Evolutionary conservation across 2,797 vertebrate genomes (phyloP), one percentile per base, ranked within the genome.

Genomic region (Chelmon rostratus): DNA sequence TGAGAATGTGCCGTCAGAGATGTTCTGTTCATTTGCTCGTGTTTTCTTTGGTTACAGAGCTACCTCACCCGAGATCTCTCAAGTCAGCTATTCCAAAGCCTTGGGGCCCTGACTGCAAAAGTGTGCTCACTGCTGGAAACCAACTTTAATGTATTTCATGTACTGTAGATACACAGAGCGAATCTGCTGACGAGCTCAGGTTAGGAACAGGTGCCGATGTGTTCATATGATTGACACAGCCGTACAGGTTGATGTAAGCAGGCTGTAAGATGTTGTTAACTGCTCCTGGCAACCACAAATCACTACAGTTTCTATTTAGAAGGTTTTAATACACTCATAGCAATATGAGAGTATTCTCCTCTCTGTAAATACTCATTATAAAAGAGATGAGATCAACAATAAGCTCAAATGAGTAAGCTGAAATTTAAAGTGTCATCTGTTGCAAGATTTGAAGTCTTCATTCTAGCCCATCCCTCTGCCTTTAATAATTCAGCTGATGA

Each of bases 381-480:
- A 12, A 33, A 47, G 3, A 52, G 61, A 21, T 31, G 28, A 63
- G n/a, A 46, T 61, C 61, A 52, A 54, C 47, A 67, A 23, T 58
- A 54, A 42, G 8, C 13, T 28, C 33, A 49, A 42, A 63, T 68
- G 19, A 65, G 8, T 42, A 2, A 23, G 6, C 6, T 42, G 18
- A 33, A 47, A 9, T 64, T 23, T 16, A 38, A 70, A 66, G 37
- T 62, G 25, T 65, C 3, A 76, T 63, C 67, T 82, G 1, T 25
- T 3, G 21, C 23, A 18, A 23, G 15, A 46, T 57, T 59, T 37
- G 4, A 67, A 1, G 4, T 44, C 21, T 40, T 76, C 11, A 71
- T 54, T 76, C 31, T 42, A 35, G 65, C 18, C 54, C 8, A 59
- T 42, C 35, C 6, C 12, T 42, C 50, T 40, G 23, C 16, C 11